phyloP scores from a whole-genome alignment of 2,888 invertebrate species.

The Apotomis capreana region DNA sequence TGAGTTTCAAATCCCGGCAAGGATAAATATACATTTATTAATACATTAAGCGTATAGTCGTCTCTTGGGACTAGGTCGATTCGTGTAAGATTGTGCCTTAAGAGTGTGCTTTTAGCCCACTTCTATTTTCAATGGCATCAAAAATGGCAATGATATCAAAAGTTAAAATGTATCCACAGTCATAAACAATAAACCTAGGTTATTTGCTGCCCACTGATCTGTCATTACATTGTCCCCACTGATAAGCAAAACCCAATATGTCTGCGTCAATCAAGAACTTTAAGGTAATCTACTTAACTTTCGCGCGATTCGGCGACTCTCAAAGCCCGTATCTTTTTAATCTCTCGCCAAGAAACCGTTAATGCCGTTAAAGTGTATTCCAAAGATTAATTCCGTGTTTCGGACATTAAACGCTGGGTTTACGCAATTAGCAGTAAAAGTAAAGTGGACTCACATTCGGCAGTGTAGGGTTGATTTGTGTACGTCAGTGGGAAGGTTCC shows the following conservation, averaged over 20 bases:
- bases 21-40: too few species aligned
- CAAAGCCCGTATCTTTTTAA: constrained; percentile 29
- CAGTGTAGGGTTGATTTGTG: neutral
- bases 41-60: too few species aligned
- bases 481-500: neutral
- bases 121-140: too few species aligned
- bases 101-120: too few species aligned
- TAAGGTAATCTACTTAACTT: constrained; percentile 27
- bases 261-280: constrained; percentile 10
- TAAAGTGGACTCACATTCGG: constrained; percentile 5
- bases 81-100: too few species aligned
- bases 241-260: constrained; percentile 8
- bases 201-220: neutral
- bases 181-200: neutral
- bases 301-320: constrained; percentile 19
- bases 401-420: constrained; percentile 23
- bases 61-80: too few species aligned
- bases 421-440: constrained; percentile 4
- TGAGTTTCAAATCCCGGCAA: too few species aligned
- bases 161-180: neutral
- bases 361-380: constrained; percentile 27
- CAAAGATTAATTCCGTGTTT: constrained; percentile 25
- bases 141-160: too few species aligned
- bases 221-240: neutral
- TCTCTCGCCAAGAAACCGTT: constrained; percentile 28